phyloP scores from a whole-genome alignment of 30 jellyfish, hydroid and myxozoan species.

The Cassiopea andromeda region DNA sequence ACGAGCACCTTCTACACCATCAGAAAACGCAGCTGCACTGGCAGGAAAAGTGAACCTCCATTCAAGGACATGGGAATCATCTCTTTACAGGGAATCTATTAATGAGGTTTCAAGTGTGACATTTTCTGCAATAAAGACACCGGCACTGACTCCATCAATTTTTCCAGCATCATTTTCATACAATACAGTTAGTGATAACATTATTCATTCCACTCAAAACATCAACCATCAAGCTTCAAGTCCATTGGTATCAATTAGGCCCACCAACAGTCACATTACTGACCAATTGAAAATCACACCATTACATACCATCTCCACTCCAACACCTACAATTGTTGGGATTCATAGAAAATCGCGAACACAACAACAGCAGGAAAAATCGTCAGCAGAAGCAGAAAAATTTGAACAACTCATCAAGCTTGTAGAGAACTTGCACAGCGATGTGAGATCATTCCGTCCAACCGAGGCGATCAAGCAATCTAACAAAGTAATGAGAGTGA shows the following conservation, averaged over 20 bases:
- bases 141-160: background rate
- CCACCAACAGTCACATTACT: background rate
- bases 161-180: background rate
- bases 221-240: background rate
- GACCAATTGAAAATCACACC: no score
- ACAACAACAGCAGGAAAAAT: background rate
- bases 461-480: conserved; percentile 38
- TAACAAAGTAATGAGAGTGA: conserved; percentile 32
- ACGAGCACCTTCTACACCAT: conserved; percentile 11
- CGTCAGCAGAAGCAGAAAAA: conserved; percentile 20
- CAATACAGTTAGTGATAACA: background rate
- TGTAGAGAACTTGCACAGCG: conserved; percentile 46
- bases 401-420: conserved; percentile 35
- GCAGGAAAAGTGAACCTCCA: background rate
- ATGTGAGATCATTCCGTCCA: conserved; percentile 29
- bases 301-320: no score
- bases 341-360: no score
- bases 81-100: background rate
- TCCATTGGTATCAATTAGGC: background rate
- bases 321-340: no score
- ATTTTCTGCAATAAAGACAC: background rate
- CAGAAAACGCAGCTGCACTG: background rate
- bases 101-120: background rate
- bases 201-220: background rate
- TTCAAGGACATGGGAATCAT: background rate